phyloP scores from a whole-genome alignment of 2,797 vertebrate genomes.

The Rhinoraja longicauda region DNA sequence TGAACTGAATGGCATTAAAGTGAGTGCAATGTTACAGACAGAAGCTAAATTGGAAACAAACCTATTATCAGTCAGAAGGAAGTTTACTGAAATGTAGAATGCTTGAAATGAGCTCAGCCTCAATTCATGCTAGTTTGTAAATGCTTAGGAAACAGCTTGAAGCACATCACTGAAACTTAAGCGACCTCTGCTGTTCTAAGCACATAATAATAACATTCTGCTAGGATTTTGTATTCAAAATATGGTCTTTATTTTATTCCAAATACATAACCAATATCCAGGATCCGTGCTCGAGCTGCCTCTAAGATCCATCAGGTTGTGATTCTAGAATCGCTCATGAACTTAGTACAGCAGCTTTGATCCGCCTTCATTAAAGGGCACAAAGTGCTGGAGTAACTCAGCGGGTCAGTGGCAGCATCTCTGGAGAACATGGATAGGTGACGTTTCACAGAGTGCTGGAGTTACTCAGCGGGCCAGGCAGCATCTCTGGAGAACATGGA shows the following conservation, averaged over 20 bases:
- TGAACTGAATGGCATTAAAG: neutral
- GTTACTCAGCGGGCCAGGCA: no score
- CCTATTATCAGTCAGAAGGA: neutral
- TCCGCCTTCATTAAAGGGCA: neutral
- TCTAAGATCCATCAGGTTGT: neutral
- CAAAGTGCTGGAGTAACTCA: no score
- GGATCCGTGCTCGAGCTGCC: neutral
- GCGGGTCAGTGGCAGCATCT: no score
- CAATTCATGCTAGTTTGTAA: neutral
- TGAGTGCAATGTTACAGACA: neutral
- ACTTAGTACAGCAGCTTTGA: neutral
- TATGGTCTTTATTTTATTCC: neutral
- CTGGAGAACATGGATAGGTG: no score
- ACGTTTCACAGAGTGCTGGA: no score
- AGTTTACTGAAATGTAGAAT: neutral
- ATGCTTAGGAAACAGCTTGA: neutral
- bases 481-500: no score
- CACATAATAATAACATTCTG: neutral
- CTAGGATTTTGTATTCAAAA: neutral
- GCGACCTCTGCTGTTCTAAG: neutral
- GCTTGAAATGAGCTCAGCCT: neutral
- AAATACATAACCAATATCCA: neutral
- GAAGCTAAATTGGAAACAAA: constrained; percentile 32
- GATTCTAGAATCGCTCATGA: neutral
- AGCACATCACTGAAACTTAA: neutral